These are phyloP conservation scores for Rhodeus uyekii DNA, from an alignment of 2,797 vertebrate genomes.

Conservation along the genomic window DNA sequence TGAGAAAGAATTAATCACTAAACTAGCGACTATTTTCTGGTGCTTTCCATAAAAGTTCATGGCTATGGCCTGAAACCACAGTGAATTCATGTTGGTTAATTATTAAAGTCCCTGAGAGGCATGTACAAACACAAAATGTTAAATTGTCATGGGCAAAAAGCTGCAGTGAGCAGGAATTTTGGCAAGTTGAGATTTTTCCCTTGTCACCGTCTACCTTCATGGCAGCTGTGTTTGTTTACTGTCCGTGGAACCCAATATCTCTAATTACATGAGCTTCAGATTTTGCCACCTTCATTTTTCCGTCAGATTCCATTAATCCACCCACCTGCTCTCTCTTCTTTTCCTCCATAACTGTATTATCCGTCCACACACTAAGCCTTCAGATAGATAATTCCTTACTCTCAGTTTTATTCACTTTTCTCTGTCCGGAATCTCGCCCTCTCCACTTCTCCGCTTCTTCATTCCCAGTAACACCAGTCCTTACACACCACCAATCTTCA, in stretches of 20 bases:
- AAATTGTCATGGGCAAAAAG: neutral
- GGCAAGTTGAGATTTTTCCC: neutral
- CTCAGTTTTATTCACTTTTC: slow-evolving; percentile 30
- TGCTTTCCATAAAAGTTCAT: neutral
- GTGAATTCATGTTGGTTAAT: neutral
- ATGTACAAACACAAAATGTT: neutral
- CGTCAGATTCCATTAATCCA: slow-evolving; percentile 35
- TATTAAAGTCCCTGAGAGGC: neutral
- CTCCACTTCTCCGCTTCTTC: slow-evolving; percentile 22
- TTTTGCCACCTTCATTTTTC: slow-evolving; percentile 38
- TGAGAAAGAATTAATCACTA: neutral
- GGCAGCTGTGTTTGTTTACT: slow-evolving; percentile 26
- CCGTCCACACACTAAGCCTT: slow-evolving; percentile 40
- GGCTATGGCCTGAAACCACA: neutral
- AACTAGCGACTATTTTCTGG: neutral
- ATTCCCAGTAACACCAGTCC: slow-evolving; percentile 45
- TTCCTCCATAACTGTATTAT: slow-evolving; percentile 45
- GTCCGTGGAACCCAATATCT: slow-evolving; percentile 30
- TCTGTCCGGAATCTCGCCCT: slow-evolving; percentile 3
- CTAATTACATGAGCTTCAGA: slow-evolving; percentile 37
- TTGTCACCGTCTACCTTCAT: neutral
- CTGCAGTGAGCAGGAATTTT: neutral
- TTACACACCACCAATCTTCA: slow-evolving; percentile 39
- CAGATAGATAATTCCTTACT: slow-evolving; percentile 51
- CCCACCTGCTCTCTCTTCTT: slow-evolving; percentile 36